phyloP scores from a whole-genome alignment of 2,797 vertebrate species.

The Epinephelus awoara region DNA sequence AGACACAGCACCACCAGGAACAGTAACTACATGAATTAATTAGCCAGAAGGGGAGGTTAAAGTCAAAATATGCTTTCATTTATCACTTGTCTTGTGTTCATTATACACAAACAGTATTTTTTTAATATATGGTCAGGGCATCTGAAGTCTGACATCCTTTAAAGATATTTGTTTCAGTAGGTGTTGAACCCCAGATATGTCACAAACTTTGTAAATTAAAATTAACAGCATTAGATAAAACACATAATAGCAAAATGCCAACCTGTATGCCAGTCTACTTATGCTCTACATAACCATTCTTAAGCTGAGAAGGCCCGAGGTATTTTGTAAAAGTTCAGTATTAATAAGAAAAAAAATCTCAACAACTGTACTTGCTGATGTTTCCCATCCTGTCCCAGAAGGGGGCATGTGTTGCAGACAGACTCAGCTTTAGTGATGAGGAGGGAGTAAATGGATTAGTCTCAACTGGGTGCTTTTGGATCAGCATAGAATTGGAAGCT shows the following conservation, averaged over 20 bases:
- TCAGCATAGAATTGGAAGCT: constrained; percentile 40
- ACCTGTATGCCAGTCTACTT: neutral
- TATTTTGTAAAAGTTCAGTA: neutral
- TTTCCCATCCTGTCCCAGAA: constrained; percentile 20
- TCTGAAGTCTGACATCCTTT: neutral
- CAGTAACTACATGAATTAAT: neutral
- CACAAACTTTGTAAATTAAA: neutral
- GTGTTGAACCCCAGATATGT: too few species aligned
- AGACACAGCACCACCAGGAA: neutral
- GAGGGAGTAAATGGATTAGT: constrained; percentile 63
- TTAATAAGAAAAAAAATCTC: neutral
- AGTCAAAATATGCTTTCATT: neutral
- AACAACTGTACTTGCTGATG: neutral
- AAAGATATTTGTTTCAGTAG: neutral
- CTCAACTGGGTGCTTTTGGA: constrained; percentile 52
- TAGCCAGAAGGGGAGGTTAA: neutral
- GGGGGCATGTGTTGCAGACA: constrained; percentile 43
- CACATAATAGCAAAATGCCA: neutral
- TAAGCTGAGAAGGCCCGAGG: neutral
- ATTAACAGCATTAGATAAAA: neutral
- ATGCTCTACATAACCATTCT: neutral
- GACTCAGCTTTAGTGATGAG: constrained; percentile 12
- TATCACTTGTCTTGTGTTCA: neutral
- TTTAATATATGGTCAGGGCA: neutral
- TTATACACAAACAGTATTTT: neutral